Evolutionary conservation across 2,797 vertebrate species (phyloP).

Genomic region (Stomatorhinus walkeri): DNA sequence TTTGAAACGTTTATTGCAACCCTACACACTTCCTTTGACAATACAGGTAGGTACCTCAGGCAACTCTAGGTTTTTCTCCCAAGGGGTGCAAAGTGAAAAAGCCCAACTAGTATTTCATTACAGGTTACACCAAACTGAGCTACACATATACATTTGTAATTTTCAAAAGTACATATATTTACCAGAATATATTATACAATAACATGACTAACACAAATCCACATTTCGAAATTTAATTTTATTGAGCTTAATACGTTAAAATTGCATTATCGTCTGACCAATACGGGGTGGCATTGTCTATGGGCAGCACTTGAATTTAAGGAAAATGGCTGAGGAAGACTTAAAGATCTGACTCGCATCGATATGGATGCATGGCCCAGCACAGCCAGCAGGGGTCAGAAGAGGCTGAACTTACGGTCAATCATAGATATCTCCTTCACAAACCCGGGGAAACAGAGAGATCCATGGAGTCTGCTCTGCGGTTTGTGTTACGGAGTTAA

Average conservation of each 20-base stretch:
- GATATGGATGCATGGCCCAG: neutral
- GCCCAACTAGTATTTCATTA: neutral
- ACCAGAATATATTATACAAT: neutral
- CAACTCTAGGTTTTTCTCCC: neutral
- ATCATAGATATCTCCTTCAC: conserved; percentile 51
- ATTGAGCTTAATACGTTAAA: neutral
- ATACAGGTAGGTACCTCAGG: neutral
- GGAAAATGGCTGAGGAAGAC: neutral
- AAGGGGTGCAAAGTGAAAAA: neutral
- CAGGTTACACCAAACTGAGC: neutral
- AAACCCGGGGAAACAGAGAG: conserved; percentile 52
- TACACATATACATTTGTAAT: neutral
- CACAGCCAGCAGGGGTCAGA: conserved; percentile 40
- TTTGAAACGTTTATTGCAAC: neutral
- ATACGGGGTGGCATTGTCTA: neutral
- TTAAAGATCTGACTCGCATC: neutral
- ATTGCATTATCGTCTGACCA: neutral
- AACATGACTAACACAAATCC: neutral
- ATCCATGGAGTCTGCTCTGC: neutral
- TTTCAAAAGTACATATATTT: neutral
- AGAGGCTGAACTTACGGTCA: conserved; percentile 53
- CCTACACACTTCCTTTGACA: neutral
- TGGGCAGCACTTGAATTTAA: neutral
- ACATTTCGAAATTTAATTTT: neutral
- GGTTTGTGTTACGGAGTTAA: neutral